phyloP scores from a whole-genome alignment of 2,797 vertebrate genomes.

The Chiloscyllium punctatum region DNA sequence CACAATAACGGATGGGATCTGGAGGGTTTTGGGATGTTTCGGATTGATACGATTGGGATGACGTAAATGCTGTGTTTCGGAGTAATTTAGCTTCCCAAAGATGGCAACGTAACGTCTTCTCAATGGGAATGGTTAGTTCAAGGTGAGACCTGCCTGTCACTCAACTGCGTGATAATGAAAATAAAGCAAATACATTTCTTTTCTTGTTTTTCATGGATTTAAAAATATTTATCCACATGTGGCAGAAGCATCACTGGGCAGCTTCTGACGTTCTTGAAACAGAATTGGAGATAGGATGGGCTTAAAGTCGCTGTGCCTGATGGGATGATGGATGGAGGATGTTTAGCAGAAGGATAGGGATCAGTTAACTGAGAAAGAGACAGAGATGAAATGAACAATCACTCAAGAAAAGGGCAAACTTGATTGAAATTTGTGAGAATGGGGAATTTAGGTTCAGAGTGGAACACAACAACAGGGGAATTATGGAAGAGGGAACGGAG shows the following conservation, averaged over 20 bases:
- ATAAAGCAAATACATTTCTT: background rate
- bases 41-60: background rate
- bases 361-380: slow-evolving; percentile 45
- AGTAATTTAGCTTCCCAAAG: background rate
- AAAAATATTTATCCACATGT: background rate
- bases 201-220: background rate
- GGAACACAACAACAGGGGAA: background rate
- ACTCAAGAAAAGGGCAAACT: slow-evolving; percentile 57
- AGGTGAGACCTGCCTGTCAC: too few species aligned
- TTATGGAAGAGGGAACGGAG: background rate
- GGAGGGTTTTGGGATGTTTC: background rate
- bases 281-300: slow-evolving; percentile 29
- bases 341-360: slow-evolving; percentile 39
- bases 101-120: background rate
- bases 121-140: background rate
- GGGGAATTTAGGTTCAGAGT: slow-evolving; percentile 38
- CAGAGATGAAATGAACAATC: slow-evolving; percentile 54
- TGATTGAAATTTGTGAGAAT: slow-evolving; percentile 51
- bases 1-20: background rate
- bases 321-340: slow-evolving; percentile 42
- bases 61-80: background rate
- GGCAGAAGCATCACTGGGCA: background rate
- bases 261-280: background rate
- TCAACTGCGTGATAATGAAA: background rate
- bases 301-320: background rate